phyloP scores from a whole-genome alignment of 1,140 invertebrate genomes.

The Berghia stephanieae region DNA sequence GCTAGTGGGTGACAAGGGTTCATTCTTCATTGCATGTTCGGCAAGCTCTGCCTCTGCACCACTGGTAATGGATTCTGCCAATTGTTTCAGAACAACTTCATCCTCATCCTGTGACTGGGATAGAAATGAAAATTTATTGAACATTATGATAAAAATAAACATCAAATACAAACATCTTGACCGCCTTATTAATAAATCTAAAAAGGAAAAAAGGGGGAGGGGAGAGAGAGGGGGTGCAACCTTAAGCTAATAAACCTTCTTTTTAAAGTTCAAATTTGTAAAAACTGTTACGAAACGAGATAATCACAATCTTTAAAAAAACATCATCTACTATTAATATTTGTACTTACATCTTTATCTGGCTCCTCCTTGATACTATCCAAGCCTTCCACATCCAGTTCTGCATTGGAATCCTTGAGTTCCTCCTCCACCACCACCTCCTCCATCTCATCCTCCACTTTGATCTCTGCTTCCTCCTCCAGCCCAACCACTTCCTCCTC shows the following conservation, averaged over 20 bases:
- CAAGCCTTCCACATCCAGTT: constrained; percentile 11
- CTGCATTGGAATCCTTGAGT: constrained; percentile 22
- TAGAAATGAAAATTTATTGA: too few relatives aligned
- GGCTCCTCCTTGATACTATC: constrained; percentile 4
- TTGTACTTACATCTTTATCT: constrained; percentile 12
- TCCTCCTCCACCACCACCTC: constrained; percentile 32
- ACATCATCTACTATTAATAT: too few relatives aligned
- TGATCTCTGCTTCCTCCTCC: constrained; percentile 42
- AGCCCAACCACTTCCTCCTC: constrained; percentile 35
- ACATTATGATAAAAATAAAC: too few relatives aligned
- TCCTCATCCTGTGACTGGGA: constrained; percentile 35
- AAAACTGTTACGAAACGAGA: too few relatives aligned
- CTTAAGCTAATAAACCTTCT: too few relatives aligned
- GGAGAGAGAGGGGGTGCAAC: too few relatives aligned
- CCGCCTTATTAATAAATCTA: too few relatives aligned
- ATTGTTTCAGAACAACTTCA: constrained; percentile 17
- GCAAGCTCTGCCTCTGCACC: constrained; percentile 5
- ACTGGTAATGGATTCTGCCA: too few relatives aligned
- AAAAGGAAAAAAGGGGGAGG: too few relatives aligned
- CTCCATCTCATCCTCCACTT: constrained; percentile 53
- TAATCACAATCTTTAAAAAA: too few relatives aligned
- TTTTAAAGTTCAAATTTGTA: too few relatives aligned
- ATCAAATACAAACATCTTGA: constrained; percentile 5
- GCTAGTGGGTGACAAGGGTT: constrained; percentile 58
- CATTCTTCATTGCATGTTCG: constrained; percentile 53